Evolutionary conservation across 1,140 invertebrate species (phyloP).

Genomic region (Aricia agestis): DNA sequence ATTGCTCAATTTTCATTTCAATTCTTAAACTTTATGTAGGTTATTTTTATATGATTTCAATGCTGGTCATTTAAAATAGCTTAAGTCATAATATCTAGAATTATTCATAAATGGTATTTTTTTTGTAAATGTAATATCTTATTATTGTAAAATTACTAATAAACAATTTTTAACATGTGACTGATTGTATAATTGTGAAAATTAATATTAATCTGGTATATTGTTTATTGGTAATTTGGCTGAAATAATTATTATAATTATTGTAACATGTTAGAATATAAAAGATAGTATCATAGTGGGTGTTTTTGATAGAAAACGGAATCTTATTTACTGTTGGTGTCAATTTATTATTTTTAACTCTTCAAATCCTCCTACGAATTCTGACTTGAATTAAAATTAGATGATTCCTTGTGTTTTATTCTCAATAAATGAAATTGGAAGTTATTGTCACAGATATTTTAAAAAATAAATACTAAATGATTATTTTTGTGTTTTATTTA

Average conservation of each 20-base stretch:
- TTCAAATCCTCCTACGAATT: no score
- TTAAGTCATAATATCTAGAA: conserved; percentile 15
- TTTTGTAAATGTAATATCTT: conserved; percentile 18
- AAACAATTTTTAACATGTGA: conserved; percentile 40
- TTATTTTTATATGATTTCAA: conserved; percentile 26
- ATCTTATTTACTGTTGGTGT: neutral
- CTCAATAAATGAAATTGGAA: neutral
- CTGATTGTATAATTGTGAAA: conserved; percentile 28
- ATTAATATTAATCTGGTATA: conserved; percentile 26
- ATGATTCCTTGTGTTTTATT: neutral
- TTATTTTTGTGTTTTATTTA: conserved; percentile 29
- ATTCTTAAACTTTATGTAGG: conserved; percentile 2
- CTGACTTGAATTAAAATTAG: neutral
- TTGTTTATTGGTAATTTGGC: conserved; percentile 45
- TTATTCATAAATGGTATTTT: neutral
- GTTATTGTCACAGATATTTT: neutral
- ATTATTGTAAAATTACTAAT: conserved; percentile 39
- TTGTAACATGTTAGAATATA: neutral
- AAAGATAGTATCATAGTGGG: neutral
- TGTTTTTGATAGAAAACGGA: neutral
- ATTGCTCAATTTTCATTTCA: conserved; percentile 11
- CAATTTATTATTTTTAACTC: no score
- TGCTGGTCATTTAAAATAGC: conserved; percentile 47
- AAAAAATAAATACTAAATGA: conserved; percentile 34
- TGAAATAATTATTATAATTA: conserved; percentile 13